Conservation (phyloP, 1,140 invertebrate genomes). For the Ctenoplectra terminalis region DNA sequence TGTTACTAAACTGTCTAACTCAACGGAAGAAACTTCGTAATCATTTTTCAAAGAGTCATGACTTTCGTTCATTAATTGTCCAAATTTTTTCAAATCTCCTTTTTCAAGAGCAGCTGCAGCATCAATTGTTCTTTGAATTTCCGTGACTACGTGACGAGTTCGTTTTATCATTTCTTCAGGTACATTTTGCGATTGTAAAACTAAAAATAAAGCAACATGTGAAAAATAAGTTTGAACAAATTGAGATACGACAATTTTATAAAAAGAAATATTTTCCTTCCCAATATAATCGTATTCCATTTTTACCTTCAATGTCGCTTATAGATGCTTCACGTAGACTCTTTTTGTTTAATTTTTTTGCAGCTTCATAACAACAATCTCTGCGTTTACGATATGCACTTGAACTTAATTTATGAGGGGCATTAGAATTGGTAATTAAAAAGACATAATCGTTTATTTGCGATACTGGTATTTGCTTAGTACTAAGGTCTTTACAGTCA, state of each 20-base stretch:
- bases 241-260: too few relatives aligned
- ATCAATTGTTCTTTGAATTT: conserved; percentile 90
- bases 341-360: conserved; percentile 87
- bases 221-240: neutral
- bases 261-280: neutral
- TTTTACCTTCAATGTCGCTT: conserved; percentile 86
- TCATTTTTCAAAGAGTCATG: conserved; percentile 93
- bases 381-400: conserved; percentile 93
- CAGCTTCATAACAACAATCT: conserved; percentile 91
- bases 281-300: neutral
- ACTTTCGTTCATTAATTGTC: conserved; percentile 92
- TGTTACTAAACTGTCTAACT: conserved; percentile 92
- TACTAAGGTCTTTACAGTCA: conserved; percentile 89
- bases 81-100: conserved; percentile 89
- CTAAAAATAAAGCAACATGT: conserved; percentile 74
- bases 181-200: conserved; percentile 82
- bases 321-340: conserved; percentile 88
- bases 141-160: conserved; percentile 92
- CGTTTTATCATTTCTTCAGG: conserved; percentile 87
- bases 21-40: conserved; percentile 94
- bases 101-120: conserved; percentile 87
- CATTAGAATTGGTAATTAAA: conserved; percentile 95
- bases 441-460: conserved; percentile 86
- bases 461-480: conserved; percentile 88
- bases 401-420: conserved; percentile 92